Base-by-base conservation (phyloP, 2,888 invertebrate genomes). In the Drosophila mimica region DNA sequence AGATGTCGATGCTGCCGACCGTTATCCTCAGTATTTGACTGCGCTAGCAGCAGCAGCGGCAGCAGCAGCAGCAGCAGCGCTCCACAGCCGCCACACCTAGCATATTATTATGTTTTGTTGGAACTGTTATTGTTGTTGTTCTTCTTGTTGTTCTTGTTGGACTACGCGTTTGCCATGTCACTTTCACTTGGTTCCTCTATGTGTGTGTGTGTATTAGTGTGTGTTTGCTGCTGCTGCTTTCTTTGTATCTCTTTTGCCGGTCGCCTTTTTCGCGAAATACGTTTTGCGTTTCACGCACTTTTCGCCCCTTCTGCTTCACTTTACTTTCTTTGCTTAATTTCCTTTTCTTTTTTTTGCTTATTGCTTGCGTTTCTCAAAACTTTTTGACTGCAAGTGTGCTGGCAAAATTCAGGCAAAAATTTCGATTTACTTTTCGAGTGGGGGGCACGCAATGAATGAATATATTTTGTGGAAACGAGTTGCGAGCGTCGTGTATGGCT, bases 401-500 rank as follows among this genome's bases (percentile, higher is more conserved):
- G 54, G 31, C n/a, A 58, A 43, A 48, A 34, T 49, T 52, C 43
- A 57, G 56, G 33, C 34, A 15, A 48, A 48, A 46, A 49, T 51
- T 60, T 80, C 52, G 63, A 70, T 40, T 61, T 51, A 61, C 65
- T 66, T 53, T 30, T 20, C n/a, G 30, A 20, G 38, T 31, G 33
- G 51, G 61, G 57, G 54, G 31, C 61, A 62, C 51, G 48, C 52
- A 59, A 65, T 76, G 56, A 58, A 56, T 52, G 51, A 67, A 57
- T 79, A 63, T 30, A 30, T 43, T 28, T 57, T 57, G 49, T 69
- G 70, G 57, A 74, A 89, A 83, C 74, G 81, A 88, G 83, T 70
- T 77, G 69, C 82, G 76, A 75, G 74, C 88, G 82, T 83, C 76
- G 89, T 86, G 91, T 90, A 77, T 89, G 89, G 91, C 83, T 91